Evolutionary conservation across 2,888 invertebrate species (phyloP), one percentile per base, ranked within the genome.

Genomic region (Monochamus alternatus): DNA sequence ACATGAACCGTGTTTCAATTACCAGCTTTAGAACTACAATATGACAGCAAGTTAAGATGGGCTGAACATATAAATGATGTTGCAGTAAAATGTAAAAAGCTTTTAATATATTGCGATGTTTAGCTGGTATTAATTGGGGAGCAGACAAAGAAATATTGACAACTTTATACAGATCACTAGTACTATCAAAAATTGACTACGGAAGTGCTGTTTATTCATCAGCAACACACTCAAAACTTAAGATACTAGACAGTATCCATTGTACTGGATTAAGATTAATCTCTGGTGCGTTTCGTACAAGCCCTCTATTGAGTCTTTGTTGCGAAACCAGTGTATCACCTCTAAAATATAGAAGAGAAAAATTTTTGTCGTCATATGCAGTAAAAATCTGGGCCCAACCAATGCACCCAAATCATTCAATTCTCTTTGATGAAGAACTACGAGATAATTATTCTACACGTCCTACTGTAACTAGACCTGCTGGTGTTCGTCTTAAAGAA

Each of bases 271-370:
- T 68, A 8, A 55, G 38, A 38, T n/a, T 68, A 10, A 7, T 7
- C 7, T 5, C 38, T 38, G 38, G 38, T 31, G 68, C 68, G 12
- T 68, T 68, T 32, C 31, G 58, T 12, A 68, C 68, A 10, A 43
- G 59, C 12, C 68, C 38, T 9, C 32, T 59, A 58, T n/a, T 9
- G n/a, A 9, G 59, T 58, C 8, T 68, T 7, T 38, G n/a, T 38
- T 12, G 38, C 38, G 38, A 38, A 7, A 7, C 38, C 4, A 7
- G 38, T 7, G 2, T 7, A 38, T 7, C 38, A 5, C 38, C 38
- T 5, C 7, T 38, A 38, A 38, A 38, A 38, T 38, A 5, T 38
- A 38, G 38, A 38, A 38, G 38, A 38, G 7, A 4, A 7, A 4
- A 38, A 38, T 0, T 38, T 4, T 38, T 38, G 7, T 7, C 7